phyloP scores from a whole-genome alignment of 2,113 vertebrate species.

The Paralichthys olivaceus region DNA sequence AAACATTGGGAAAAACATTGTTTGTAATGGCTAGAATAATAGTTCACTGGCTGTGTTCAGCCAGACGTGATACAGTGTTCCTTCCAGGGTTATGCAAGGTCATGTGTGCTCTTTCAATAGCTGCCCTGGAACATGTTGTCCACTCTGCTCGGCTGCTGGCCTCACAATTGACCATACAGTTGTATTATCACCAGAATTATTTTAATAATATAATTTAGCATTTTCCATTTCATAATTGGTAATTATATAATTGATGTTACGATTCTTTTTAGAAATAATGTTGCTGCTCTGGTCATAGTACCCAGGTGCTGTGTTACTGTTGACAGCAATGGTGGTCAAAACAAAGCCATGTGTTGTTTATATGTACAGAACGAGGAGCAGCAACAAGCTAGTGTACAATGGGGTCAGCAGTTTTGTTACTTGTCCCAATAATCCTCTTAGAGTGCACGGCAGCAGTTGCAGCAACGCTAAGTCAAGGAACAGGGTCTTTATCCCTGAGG shows the following conservation, averaged over 20 bases:
- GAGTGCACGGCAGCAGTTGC: slow-evolving; percentile 50
- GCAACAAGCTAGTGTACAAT: slow-evolving; percentile 54
- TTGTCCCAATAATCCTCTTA: slow-evolving; percentile 79
- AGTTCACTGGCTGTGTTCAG: background rate
- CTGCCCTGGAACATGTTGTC: slow-evolving; percentile 15
- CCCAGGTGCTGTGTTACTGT: background rate
- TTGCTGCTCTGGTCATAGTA: background rate
- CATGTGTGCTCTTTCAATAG: background rate
- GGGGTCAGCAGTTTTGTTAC: slow-evolving; percentile 69
- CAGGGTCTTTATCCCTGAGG: slow-evolving; percentile 56
- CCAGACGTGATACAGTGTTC: background rate
- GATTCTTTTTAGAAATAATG: background rate
- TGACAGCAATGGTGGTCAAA: slow-evolving; percentile 38
- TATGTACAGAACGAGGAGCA: slow-evolving; percentile 13
- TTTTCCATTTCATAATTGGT: background rate
- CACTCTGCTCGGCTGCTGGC: background rate
- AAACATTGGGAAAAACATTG: slow-evolving; percentile 37
- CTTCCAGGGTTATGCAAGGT: slow-evolving; percentile 35
- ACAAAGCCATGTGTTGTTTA: slow-evolving; percentile 61
- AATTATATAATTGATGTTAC: background rate
- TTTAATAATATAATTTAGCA: background rate
- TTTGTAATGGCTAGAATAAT: background rate
- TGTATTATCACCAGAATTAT: background rate
- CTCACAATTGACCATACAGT: background rate
- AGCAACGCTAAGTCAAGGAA: slow-evolving; percentile 56